These are phyloP conservation scores for Chamaetylas fuelleborni DNA, from an alignment of 2,113 vertebrate genomes.

Conservation along the genomic window DNA sequence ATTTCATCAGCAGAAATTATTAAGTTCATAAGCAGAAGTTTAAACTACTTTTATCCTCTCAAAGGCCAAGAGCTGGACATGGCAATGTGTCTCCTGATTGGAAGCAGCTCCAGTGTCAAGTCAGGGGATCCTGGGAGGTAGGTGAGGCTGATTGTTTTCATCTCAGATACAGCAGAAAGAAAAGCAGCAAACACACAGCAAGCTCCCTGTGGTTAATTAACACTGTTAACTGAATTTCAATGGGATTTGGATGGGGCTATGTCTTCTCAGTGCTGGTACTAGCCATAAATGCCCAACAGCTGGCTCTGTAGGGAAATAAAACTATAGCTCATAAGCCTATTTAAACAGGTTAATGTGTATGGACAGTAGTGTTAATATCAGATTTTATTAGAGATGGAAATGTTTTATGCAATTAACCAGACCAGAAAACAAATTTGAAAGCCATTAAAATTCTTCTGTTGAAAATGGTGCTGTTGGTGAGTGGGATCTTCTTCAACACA, in stretches of 20 bases:
- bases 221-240: neutral
- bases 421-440: neutral
- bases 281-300: neutral
- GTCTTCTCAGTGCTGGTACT: neutral
- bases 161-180: neutral
- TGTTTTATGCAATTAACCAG: neutral
- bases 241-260: neutral
- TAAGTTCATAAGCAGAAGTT: neutral
- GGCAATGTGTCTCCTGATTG: neutral
- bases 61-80: neutral
- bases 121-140: neutral
- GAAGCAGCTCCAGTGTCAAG: neutral
- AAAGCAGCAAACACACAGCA: neutral
- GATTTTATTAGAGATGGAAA: neutral
- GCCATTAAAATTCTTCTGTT: neutral
- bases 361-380: neutral
- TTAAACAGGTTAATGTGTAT: neutral
- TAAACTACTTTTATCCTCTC: neutral
- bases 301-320: neutral
- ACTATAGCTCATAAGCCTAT: neutral
- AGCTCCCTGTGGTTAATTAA: neutral
- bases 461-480: neutral
- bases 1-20: neutral
- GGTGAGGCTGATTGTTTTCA: neutral
- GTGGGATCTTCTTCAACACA: neutral